Evolutionary conservation across 1,140 invertebrate species (phyloP), one percentile per base, ranked within the genome.

Genomic region (Gonatopus flavifemur): DNA sequence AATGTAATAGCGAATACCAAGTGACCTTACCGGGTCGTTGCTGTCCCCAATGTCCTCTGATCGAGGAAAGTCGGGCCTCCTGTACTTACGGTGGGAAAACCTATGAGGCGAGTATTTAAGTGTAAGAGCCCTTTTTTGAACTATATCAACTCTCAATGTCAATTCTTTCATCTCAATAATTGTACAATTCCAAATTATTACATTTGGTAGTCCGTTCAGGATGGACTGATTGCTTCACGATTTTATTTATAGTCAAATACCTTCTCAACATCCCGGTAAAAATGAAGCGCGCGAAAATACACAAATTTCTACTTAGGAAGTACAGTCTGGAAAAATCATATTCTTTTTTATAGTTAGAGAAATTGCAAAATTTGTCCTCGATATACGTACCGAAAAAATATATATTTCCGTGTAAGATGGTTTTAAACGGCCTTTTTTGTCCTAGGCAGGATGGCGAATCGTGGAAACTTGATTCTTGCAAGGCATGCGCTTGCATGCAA

Each of bases 391-490:
- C 35, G 40, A 21, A 18, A 25, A 32, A 32, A 44, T 36, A n/a
- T 19, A 28, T 37, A 42, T 13, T 50, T 24, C 12, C 18, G 15
- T 38, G 32, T 37, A 16, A 19, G 8, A 16, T 52, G 51, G 57
- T 74, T 66, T n/a, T 70, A 71, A 73, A 72, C 50, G 59, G 66
- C 42, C 47, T 59, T 63, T 71, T 75, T 75, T 74, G 60, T 66
- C 69, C 71, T 74, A 75, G 83, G 64, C 80, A 93, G 89, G 86
- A 93, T 79, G 92, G 91, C 61, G 87, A 92, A 66, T 83, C 83
- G 21, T 96, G 92, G 92, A 83, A 86, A 62, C 79, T 91, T 63
- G 90, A 94, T 69, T 83, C 86, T 9, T 97, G 94, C 71, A 91
- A 90, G 54, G 88, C 87, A 12, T 97, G 93, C 69, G 76, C 72